Base-by-base conservation (phyloP, 2,888 invertebrate species). In the Cepaea hortensis region DNA sequence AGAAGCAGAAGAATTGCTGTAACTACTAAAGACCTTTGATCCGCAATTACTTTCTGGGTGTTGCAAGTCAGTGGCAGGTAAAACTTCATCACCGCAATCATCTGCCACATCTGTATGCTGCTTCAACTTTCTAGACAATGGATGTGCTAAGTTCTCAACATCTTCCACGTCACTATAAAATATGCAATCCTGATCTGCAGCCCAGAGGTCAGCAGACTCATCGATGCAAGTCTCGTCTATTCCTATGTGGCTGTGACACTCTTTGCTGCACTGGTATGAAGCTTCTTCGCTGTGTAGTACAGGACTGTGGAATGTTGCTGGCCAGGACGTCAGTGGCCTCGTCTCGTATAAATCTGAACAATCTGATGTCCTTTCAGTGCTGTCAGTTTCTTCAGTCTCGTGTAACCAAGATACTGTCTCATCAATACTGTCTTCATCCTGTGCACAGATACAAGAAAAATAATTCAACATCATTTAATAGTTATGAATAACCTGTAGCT, bases 391-490 rank as follows among this genome's bases (percentile, higher is more conserved):
- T n/a, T 81, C 70, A 50, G 70, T 68, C 46, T 48, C 70, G 48
- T 50, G 6, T 23, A 83, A 50, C 55, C 61, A n/a, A 46, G 72
- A 73, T 13, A n/a, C 73, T 55, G 15, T 73, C 4, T 72, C 82
- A 72, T 61, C 23, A 48, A 46, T 35, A 48, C 65, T 35, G 83
- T 75, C 83, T 75, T 84, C 83, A 76, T 76, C 76, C 84, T 84
- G 84, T 35, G 62, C 5, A 35, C n/a, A 18, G 61, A 82, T 35
- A 85, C 18, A 79, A 11, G n/a, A 55, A 85, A 65, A 79, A 70
- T 1, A 55, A 55, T 23, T 79, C 4, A 82, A 46, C 46, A 35
- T 35, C 48, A 79, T 15, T 18, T 20, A 84, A 77, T 13, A 55
- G 15, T 7, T 46, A 46, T 35, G 23, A 6, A 61, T 9, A 23